Evolutionary conservation across 2,797 vertebrate species (phyloP).

Genomic region (Notoglanidium macrostoma): DNA sequence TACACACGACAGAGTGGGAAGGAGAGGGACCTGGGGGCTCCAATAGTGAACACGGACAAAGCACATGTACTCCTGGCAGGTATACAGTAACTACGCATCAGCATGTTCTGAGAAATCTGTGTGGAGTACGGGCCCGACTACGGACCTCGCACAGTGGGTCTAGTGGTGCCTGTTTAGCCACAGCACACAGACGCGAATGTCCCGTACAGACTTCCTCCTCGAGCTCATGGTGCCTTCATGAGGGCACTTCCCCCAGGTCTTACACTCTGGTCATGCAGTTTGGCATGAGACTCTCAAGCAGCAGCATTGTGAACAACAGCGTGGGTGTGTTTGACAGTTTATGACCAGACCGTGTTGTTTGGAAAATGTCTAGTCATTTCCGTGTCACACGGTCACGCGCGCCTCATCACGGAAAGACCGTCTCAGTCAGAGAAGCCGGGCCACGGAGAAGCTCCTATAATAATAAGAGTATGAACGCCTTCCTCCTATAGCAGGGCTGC

Average conservation of each 20-base stretch:
- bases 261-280: constrained; percentile 42
- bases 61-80: constrained; percentile 31
- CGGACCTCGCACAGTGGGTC: constrained; percentile 30
- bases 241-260: constrained; percentile 22
- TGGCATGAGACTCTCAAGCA: constrained; percentile 52
- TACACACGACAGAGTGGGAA: constrained; percentile 43
- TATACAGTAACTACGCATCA: constrained; percentile 38
- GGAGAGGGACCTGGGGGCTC: constrained; percentile 34
- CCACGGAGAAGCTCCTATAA: background rate
- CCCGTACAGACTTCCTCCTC: constrained; percentile 3
- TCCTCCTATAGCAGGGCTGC: constrained; percentile 28
- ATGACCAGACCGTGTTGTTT: constrained; percentile 34
- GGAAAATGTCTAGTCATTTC: constrained; percentile 23
- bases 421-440: constrained; percentile 6
- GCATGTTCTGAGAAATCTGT: background rate
- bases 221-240: constrained; percentile 4
- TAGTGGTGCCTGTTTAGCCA: background rate
- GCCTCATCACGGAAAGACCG: constrained; percentile 3
- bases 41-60: constrained; percentile 28
- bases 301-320: constrained; percentile 47
- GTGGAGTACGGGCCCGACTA: constrained; percentile 18
- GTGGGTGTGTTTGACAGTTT: constrained; percentile 28
- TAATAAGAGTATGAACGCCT: background rate
- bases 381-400: constrained; percentile 8
- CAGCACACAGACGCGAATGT: background rate